phyloP scores from a whole-genome alignment of 2,888 invertebrate species.

The Apodemia hepburni region DNA sequence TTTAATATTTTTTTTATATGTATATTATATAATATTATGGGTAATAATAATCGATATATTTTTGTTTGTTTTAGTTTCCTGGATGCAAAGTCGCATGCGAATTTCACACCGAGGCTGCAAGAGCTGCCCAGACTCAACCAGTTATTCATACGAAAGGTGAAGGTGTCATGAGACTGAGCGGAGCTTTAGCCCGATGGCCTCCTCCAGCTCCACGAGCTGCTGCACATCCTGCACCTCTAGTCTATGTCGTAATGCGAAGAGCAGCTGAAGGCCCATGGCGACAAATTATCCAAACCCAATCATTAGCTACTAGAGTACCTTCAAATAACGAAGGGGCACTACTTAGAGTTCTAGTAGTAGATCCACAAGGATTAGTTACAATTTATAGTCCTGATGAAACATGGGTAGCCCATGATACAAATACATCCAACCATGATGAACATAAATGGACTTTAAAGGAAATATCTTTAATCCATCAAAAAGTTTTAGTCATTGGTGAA shows the following conservation, averaged over 20 bases:
- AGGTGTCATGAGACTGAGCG: constrained; percentile 82
- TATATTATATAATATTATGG: no score
- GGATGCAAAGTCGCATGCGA: constrained; percentile 87
- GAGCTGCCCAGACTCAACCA: constrained; percentile 83
- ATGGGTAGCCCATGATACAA: constrained; percentile 77
- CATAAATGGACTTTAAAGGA: constrained; percentile 83
- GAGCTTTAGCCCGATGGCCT: constrained; percentile 83
- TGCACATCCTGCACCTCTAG: constrained; percentile 80
- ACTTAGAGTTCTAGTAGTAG: constrained; percentile 84
- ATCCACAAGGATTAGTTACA: constrained; percentile 84
- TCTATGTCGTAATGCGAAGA: constrained; percentile 86
- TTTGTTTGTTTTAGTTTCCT: constrained; percentile 80
- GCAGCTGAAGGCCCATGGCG: constrained; percentile 82
- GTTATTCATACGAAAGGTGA: constrained; percentile 86
- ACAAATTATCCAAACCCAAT: constrained; percentile 84
- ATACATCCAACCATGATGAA: constrained; percentile 69
- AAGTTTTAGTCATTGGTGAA: constrained; percentile 85
- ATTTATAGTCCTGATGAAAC: constrained; percentile 85
- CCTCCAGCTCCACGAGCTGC: constrained; percentile 79
- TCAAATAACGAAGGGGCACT: constrained; percentile 82
- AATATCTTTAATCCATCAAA: constrained; percentile 86
- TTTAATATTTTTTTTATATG: no score
- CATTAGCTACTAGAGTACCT: constrained; percentile 82
- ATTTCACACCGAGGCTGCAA: constrained; percentile 83
- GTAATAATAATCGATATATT: constrained; percentile 23